These are phyloP conservation scores for Prionace glauca DNA, from an alignment of 2,797 vertebrate genomes.

Conservation along the genomic window DNA sequence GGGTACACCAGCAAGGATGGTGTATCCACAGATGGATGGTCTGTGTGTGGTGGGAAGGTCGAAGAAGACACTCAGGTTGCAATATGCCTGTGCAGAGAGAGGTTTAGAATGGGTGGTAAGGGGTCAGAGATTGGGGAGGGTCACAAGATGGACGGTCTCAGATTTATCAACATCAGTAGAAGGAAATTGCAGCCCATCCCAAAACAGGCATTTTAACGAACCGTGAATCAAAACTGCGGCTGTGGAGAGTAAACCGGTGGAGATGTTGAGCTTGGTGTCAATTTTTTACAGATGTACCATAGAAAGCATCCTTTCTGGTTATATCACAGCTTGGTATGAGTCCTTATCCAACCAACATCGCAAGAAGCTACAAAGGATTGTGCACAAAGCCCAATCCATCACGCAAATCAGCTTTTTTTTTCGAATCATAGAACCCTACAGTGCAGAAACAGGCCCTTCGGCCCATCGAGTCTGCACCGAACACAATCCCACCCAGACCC, in stretches of 20 bases:
- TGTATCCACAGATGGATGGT: too few relatives aligned
- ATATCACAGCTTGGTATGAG: too few relatives aligned
- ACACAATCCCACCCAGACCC: too few relatives aligned
- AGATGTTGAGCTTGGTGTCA: not conserved
- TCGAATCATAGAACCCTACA: too few relatives aligned
- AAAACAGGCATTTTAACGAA: not conserved
- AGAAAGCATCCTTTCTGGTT: not conserved
- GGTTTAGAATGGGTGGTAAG: not conserved
- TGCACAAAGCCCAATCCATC: too few relatives aligned
- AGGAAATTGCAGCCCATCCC: not conserved
- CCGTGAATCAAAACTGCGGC: not conserved
- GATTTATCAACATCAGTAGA: not conserved
- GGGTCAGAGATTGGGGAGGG: not conserved
- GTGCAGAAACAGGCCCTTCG: too few relatives aligned
- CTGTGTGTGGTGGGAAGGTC: not conserved
- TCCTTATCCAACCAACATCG: too few relatives aligned
- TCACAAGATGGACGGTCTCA: not conserved
- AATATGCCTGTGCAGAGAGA: not conserved
- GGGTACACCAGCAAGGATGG: too few relatives aligned
- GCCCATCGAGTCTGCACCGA: too few relatives aligned
- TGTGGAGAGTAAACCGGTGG: not conserved
- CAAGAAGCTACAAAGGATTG: too few relatives aligned
- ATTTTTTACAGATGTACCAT: too few relatives aligned
- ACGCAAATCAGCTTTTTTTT: too few relatives aligned
- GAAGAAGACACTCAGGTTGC: not conserved